Evolutionary conservation across 2,888 invertebrate genomes (phyloP).

Genomic region (Yponomeuta malinellus): DNA sequence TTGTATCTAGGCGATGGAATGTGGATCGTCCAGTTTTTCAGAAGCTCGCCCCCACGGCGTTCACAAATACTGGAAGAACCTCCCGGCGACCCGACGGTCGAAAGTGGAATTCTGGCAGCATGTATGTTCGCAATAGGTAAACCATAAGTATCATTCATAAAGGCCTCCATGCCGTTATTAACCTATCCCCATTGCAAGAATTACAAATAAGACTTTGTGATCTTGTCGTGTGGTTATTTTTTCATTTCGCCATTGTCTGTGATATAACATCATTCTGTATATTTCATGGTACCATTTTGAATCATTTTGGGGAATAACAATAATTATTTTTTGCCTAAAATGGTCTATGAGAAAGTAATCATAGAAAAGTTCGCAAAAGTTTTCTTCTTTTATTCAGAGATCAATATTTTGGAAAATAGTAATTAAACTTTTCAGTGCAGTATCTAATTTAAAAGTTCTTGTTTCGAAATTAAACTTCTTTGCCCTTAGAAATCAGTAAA

Average conservation of each 20-base stretch:
- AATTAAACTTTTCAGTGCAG: not conserved
- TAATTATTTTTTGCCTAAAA: not conserved
- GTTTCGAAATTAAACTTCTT: not conserved
- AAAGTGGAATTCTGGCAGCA: slow-evolving; percentile 66
- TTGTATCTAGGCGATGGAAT: slow-evolving; percentile 69
- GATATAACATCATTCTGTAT: not conserved
- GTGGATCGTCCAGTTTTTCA: slow-evolving; percentile 77
- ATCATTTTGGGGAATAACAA: not conserved
- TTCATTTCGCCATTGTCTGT: slow-evolving; percentile 32
- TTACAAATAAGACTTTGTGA: slow-evolving; percentile 37
- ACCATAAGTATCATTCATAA: slow-evolving; percentile 75
- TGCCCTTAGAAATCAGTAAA: not conserved
- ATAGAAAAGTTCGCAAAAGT: slow-evolving; percentile 22
- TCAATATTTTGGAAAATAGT: not conserved
- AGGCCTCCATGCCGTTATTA: slow-evolving; percentile 56
- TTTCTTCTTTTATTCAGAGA: not conserved
- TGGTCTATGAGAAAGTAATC: slow-evolving; percentile 40
- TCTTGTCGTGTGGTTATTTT: slow-evolving; percentile 53
- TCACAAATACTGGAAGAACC: slow-evolving; percentile 59
- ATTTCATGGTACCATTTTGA: not conserved
- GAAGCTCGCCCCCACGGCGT: slow-evolving; percentile 67
- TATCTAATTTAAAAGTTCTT: too few relatives aligned
- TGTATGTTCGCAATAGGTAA: slow-evolving; percentile 71
- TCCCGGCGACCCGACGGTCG: slow-evolving; percentile 62
- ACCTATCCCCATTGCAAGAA: slow-evolving; percentile 37